phyloP scores from a whole-genome alignment of 2,797 vertebrate genomes.

The Podargus strigoides region DNA sequence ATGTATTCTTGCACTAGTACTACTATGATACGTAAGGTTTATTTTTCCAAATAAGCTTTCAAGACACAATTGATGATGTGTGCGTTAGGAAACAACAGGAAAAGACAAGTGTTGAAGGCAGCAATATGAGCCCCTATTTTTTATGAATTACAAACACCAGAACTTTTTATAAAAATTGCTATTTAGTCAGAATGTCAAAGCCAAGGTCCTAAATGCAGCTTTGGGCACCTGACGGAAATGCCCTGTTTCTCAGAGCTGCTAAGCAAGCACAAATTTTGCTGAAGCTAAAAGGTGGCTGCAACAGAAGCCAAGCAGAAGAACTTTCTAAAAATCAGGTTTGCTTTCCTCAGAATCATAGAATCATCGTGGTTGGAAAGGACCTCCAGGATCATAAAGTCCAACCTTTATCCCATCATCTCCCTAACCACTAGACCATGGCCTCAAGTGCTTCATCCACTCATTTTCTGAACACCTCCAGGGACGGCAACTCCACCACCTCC shows the following conservation, averaged over 20 bases:
- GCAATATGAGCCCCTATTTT: background rate
- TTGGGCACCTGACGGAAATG: too few species aligned
- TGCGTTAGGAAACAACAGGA: background rate
- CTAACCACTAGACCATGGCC: too few species aligned
- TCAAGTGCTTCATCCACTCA: too few species aligned
- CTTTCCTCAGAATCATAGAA: too few species aligned
- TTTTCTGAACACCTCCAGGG: too few species aligned
- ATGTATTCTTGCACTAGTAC: background rate
- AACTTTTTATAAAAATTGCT: background rate
- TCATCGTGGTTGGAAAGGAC: too few species aligned
- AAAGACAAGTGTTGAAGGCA: background rate
- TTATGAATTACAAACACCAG: background rate
- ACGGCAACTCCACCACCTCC: too few species aligned
- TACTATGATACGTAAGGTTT: background rate
- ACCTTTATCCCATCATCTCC: too few species aligned
- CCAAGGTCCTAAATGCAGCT: too few species aligned
- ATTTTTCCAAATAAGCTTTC: background rate
- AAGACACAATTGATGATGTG: background rate
- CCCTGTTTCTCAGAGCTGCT: too few species aligned
- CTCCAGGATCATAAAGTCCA: too few species aligned
- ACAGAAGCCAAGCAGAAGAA: background rate
- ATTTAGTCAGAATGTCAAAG: too few species aligned
- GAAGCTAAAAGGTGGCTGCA: background rate
- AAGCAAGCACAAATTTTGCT: background rate
- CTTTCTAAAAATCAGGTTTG: background rate